Conservation (phyloP, 2,797 vertebrate species). For the Novumbra hubbsi region DNA sequence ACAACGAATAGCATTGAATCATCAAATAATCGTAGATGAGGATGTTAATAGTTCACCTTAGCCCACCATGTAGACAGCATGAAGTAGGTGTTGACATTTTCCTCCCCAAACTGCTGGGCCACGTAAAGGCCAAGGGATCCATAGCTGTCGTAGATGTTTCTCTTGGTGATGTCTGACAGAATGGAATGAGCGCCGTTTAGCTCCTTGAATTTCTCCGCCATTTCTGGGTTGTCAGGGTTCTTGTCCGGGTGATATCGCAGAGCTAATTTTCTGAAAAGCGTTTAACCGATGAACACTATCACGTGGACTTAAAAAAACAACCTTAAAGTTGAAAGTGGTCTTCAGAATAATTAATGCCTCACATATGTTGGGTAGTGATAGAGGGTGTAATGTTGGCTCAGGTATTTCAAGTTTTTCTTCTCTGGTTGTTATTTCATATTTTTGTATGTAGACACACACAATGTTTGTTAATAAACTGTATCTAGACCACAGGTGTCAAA, state of each 20-base stretch:
- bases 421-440: background rate
- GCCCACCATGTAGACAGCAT: slow-evolving; percentile 95
- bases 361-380: background rate
- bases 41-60: slow-evolving; percentile 74
- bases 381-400: background rate
- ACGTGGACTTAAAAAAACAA: background rate
- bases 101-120: slow-evolving; percentile 90
- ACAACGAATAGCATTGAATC: background rate
- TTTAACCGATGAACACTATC: background rate
- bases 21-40: background rate
- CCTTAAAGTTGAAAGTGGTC: background rate
- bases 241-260: slow-evolving; percentile 89
- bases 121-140: slow-evolving; percentile 90
- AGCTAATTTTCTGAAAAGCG: slow-evolving; percentile 82
- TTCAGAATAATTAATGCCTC: background rate
- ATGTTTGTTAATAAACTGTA: background rate
- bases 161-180: slow-evolving; percentile 79
- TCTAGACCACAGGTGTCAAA: too few species aligned
- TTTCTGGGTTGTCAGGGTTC: slow-evolving; percentile 83
- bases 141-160: slow-evolving; percentile 90
- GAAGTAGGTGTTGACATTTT: slow-evolving; percentile 92
- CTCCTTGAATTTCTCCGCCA: slow-evolving; percentile 89
- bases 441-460: background rate
- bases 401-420: background rate
- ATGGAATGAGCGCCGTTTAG: slow-evolving; percentile 86